Conservation (phyloP, 2,888 invertebrate species). For the Melangyna quadrimaculata region DNA sequence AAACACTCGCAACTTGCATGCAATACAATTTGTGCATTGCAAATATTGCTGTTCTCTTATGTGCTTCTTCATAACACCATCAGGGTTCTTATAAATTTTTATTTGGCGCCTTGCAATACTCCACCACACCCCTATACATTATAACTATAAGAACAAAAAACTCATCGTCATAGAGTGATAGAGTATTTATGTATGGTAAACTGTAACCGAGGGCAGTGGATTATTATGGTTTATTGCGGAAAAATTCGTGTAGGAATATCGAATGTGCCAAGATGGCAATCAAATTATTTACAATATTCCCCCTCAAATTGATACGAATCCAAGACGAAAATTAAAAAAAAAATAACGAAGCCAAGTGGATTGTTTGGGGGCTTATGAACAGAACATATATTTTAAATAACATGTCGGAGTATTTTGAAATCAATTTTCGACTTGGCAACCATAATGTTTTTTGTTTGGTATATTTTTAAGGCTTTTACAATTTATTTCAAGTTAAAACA, state of each 20-base stretch:
- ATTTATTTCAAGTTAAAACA: neutral
- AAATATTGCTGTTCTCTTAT: neutral
- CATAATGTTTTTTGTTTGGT: conserved; percentile 6
- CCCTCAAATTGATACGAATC: conserved; percentile 52
- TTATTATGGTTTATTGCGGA: conserved; percentile 33
- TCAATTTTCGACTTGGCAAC: conserved; percentile 40
- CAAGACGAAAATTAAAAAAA: conserved; percentile 50
- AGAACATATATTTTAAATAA: no score
- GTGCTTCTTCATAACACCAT: neutral
- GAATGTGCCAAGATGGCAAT: conserved; percentile 53
- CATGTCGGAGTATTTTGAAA: conserved; percentile 20
- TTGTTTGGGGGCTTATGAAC: neutral
- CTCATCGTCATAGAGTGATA: neutral
- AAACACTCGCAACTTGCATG: neutral
- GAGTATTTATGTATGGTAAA: neutral
- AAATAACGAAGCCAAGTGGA: conserved; percentile 53
- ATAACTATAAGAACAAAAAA: no score
- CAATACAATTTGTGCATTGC: neutral
- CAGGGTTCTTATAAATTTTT: neutral
- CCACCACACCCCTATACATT: neutral
- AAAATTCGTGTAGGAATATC: conserved; percentile 41
- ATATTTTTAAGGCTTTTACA: conserved; percentile 15
- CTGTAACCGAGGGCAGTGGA: conserved; percentile 1
- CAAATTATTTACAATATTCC: conserved; percentile 53
- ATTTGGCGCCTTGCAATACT: conserved; percentile 21